These are phyloP conservation scores for Paracentrotus lividus DNA, from an alignment of 53 echinoderm and acorn worm genomes.

Conservation along the genomic window DNA sequence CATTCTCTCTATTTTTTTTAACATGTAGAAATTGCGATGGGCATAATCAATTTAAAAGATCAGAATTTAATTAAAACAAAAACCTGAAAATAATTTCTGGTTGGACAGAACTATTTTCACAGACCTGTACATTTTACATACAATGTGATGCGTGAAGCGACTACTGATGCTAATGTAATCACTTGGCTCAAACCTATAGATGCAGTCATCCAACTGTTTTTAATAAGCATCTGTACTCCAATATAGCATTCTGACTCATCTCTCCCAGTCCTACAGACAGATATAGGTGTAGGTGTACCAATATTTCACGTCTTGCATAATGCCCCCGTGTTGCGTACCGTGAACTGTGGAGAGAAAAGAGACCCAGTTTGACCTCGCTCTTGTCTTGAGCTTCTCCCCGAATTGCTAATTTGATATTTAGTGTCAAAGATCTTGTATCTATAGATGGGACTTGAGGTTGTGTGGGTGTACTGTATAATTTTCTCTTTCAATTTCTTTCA, in stretches of 20 bases:
- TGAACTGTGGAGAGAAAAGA: not conserved
- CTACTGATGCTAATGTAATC: not conserved
- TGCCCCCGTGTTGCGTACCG: not conserved
- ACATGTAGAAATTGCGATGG: no score
- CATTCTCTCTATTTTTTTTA: no score
- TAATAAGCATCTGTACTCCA: not conserved
- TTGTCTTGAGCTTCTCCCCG: not conserved
- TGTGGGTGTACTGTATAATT: not conserved
- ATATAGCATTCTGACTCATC: conserved; percentile 18
- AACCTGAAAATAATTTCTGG: not conserved
- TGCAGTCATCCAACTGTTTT: conserved; percentile 4
- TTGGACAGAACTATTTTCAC: not conserved
- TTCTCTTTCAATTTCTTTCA: not conserved
- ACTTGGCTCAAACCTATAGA: not conserved
- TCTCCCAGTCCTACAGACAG: not conserved
- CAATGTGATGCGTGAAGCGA: not conserved
- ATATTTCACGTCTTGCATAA: not conserved
- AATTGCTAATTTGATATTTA: conserved; percentile 17
- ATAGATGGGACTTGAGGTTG: not conserved
- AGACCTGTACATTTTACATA: no score
- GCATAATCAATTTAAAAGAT: no score
- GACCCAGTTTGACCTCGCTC: not conserved
- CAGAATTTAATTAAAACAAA: not conserved
- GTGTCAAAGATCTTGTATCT: not conserved
- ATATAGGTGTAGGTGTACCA: not conserved